Evolutionary conservation across 2,797 vertebrate species (phyloP).

Genomic region (Parauchenoglanis ngamensis): DNA sequence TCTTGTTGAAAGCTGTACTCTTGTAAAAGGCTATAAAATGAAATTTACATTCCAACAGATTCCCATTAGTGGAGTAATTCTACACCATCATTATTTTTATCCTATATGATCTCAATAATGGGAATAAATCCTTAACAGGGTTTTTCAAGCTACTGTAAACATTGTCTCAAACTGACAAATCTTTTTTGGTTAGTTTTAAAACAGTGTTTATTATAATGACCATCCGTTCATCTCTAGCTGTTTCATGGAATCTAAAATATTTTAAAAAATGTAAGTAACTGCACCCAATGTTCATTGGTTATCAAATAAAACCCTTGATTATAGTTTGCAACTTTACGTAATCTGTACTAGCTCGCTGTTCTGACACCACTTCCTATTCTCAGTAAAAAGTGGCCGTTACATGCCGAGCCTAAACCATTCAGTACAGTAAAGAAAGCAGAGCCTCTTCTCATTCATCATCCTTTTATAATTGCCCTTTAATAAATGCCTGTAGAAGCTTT

Average conservation of each 20-base stretch:
- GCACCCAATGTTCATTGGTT: background rate
- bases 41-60: background rate
- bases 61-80: background rate
- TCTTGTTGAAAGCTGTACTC: background rate
- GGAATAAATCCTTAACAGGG: background rate
- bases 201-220: background rate
- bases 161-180: background rate
- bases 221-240: background rate
- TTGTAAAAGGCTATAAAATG: slow-evolving; percentile 18
- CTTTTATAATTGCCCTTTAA: slow-evolving; percentile 47
- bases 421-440: slow-evolving; percentile 21
- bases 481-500: slow-evolving; percentile 45
- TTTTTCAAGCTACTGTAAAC: background rate
- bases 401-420: slow-evolving; percentile 9
- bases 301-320: background rate
- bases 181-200: background rate
- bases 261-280: too few relatives aligned
- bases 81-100: background rate
- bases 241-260: background rate
- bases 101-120: background rate
- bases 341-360: background rate
- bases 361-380: slow-evolving; percentile 2
- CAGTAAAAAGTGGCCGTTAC: background rate
- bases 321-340: background rate
- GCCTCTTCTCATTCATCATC: slow-evolving; percentile 46